Evolutionary conservation across 2,797 vertebrate genomes (phyloP), one percentile per base, ranked within the genome.

Genomic region (Aphelocoma californica): DNA sequence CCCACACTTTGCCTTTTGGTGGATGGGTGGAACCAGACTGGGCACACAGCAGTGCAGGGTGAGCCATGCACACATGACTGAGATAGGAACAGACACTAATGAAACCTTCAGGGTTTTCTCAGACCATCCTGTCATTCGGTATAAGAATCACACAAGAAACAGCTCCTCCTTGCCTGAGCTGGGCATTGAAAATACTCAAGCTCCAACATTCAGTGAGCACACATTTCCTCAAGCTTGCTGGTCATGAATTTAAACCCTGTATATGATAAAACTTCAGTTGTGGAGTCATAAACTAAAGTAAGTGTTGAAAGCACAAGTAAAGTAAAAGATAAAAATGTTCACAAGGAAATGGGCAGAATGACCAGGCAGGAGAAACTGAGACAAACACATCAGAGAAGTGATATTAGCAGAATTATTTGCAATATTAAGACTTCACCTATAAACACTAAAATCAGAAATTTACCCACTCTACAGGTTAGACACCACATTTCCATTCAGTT

Each of bases 71-170:
- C 36, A 79, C 72, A 70, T 72, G 84, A 95, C 28, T 54, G 81
- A 95, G 60, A 92, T 70, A 44, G 51, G 57, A 92, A 51, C n/a
- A 92, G 93, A 88, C 95, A 70, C 17, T 57, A 72, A 82, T 51
- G 28, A 72, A 38, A 24, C 24, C 40, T 83, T 42, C 72, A 66
- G 88, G 86, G 89, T 58, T 92, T 95, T 96, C 90, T 94, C 90
- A 97, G 67, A 69, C 29, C 36, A 78, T 77, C 40, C 92, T 95
- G 95, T 95, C 96, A 92, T 47, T 71, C 23, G 2, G 57, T 9
- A 5, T 97, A 81, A 96, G 60, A 73, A 79, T 96, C 91, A 96
- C 36, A 74, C 84, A 61, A 54, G 45, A 83, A 94, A 90, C 13
- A 71, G 32, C 64, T 92, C 45, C 29, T 10, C 88, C 83, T 80